Conservation (phyloP, 2,113 vertebrate species). For the Dicrurus megarhynchus region DNA sequence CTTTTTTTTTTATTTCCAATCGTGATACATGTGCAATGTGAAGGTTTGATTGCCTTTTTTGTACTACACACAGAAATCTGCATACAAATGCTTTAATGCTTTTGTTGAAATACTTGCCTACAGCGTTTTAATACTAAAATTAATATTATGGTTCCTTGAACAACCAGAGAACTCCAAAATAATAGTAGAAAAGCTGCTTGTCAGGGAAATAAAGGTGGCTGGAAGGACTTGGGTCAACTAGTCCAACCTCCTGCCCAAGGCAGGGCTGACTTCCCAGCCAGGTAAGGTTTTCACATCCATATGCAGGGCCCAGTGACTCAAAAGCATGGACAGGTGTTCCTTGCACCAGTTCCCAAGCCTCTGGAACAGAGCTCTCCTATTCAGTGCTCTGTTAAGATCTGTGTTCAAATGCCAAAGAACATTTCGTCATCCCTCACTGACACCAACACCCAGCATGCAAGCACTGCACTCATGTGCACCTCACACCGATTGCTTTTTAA, state of each 20-base stretch:
- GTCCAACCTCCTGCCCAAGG: not conserved
- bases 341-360: not conserved
- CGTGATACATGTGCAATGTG: fast-evolving
- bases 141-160: not conserved
- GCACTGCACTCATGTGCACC: not conserved
- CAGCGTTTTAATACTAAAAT: not conserved
- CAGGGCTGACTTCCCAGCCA: not conserved
- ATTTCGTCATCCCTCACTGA: not conserved
- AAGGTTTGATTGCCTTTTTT: not conserved
- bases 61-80: not conserved
- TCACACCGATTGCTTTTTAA: fast-evolving
- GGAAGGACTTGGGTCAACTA: not conserved
- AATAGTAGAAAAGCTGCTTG: not conserved
- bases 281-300: not conserved
- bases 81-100: not conserved
- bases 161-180: not conserved
- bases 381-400: not conserved
- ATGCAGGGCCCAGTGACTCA: not conserved
- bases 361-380: not conserved
- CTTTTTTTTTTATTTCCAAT: not conserved
- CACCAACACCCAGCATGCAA: not conserved
- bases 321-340: fast-evolving
- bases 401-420: not conserved
- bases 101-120: not conserved
- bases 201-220: not conserved